Evolutionary conservation across 2,113 vertebrate genomes (phyloP).

Genomic region (Dasyurus viverrinus): DNA sequence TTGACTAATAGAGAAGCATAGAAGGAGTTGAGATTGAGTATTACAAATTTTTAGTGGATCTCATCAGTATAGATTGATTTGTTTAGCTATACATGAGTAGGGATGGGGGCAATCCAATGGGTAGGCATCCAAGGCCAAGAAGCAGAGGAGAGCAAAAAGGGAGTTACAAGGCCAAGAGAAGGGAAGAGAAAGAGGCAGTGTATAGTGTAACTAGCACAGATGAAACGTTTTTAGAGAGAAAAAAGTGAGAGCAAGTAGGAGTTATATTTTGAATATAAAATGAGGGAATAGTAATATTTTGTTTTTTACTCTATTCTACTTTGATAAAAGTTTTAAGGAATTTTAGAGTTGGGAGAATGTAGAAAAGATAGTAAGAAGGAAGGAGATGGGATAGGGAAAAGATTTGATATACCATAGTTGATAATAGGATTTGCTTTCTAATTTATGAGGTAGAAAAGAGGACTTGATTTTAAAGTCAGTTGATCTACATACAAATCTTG

Average conservation of each 20-base stretch:
- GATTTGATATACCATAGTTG: not conserved
- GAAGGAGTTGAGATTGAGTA: not conserved
- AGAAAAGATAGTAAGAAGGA: not conserved
- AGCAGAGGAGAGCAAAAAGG: not conserved
- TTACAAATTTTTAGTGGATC: not conserved
- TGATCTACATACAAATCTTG: not conserved
- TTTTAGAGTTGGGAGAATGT: not conserved
- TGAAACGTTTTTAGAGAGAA: not conserved
- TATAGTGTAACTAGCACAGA: not conserved
- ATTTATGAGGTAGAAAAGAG: not conserved
- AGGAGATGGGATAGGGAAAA: not conserved
- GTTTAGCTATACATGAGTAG: not conserved
- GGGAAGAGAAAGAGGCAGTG: not conserved
- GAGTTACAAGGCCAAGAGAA: not conserved
- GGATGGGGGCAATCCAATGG: not conserved
- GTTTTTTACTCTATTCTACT: not conserved
- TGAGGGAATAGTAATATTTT: not conserved
- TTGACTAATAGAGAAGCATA: not conserved
- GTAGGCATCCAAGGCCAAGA: not conserved
- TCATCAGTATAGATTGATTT: not conserved
- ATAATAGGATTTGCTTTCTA: not conserved
- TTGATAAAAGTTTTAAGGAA: not conserved
- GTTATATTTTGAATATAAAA: not conserved
- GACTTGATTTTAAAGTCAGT: not conserved
- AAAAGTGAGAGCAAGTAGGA: not conserved